Conservation (phyloP, 2,113 vertebrate species). For the Ammodytes marinus region DNA sequence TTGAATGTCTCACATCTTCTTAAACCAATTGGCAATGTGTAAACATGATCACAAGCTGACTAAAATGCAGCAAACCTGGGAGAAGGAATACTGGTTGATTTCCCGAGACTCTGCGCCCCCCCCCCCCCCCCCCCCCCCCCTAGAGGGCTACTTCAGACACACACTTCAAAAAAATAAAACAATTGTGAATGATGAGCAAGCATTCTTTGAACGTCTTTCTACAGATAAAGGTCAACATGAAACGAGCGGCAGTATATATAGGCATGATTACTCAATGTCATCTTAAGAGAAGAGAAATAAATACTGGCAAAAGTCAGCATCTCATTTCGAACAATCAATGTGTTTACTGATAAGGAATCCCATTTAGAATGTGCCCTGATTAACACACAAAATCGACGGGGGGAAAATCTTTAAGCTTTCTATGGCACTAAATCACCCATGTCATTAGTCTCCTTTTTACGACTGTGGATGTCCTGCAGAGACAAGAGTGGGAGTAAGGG, state of each 20-base stretch:
- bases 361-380: slow-evolving; percentile 55
- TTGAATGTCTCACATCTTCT: not conserved
- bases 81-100: not conserved
- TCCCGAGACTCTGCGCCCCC: not conserved
- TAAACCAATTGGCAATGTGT: not conserved
- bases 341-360: slow-evolving; percentile 62
- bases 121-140: not conserved
- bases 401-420: slow-evolving; percentile 40
- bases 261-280: slow-evolving; percentile 43
- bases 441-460: slow-evolving; percentile 23
- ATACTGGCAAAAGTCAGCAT: slow-evolving; percentile 41
- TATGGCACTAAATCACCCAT: slow-evolving; percentile 51
- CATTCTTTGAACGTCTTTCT: slow-evolving; percentile 7
- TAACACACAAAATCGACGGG: slow-evolving; percentile 39
- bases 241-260: not conserved
- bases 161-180: slow-evolving; percentile 1
- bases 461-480: not conserved
- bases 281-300: slow-evolving; percentile 54
- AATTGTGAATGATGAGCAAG: not conserved
- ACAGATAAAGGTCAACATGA: slow-evolving; percentile 22
- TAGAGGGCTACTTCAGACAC: not conserved
- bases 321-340: slow-evolving; percentile 69
- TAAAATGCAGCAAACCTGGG: not conserved
- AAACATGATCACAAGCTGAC: not conserved
- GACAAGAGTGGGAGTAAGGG: not conserved